These are phyloP conservation scores for Podarcis siculus DNA, from an alignment of 2,797 vertebrate species.

Conservation along the genomic window DNA sequence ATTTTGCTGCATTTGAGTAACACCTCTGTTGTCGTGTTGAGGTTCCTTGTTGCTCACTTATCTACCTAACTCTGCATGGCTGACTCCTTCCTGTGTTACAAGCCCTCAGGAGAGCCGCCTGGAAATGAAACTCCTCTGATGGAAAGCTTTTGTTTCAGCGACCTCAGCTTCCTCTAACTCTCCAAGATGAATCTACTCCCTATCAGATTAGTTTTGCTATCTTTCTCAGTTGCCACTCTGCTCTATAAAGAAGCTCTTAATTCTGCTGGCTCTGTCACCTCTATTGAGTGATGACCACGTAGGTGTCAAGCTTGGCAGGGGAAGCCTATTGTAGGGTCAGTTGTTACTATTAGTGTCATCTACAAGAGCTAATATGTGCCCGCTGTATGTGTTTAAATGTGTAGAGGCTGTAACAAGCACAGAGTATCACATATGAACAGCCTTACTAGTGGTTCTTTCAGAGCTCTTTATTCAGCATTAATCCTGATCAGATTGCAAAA, in stretches of 20 bases:
- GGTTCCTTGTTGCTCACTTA: not conserved
- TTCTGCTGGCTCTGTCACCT: not conserved
- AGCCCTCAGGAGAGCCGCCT: not conserved
- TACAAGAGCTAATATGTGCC: not conserved
- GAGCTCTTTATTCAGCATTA: no score
- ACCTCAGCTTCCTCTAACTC: not conserved
- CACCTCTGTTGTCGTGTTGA: not conserved
- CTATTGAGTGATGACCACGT: slow-evolving; percentile 18
- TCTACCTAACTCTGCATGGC: not conserved
- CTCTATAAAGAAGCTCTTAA: slow-evolving; percentile 28
- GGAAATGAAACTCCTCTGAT: not conserved
- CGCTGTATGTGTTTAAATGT: not conserved
- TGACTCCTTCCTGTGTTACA: not conserved
- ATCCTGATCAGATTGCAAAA: no score
- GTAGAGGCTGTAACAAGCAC: not conserved
- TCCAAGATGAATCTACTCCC: slow-evolving; percentile 7
- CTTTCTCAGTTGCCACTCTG: slow-evolving; percentile 24
- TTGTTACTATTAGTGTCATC: slow-evolving; percentile 24
- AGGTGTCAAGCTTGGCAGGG: slow-evolving; percentile 39
- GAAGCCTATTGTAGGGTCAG: slow-evolving; percentile 35
- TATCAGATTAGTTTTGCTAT: slow-evolving; percentile 20
- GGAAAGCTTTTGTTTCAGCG: not conserved
- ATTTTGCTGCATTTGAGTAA: slow-evolving; percentile 26
- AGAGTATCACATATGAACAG: not conserved
- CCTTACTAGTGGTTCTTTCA: not conserved